These are phyloP conservation scores for Karalla daura DNA, from an alignment of 2,797 vertebrate species.

Conservation along the genomic window DNA sequence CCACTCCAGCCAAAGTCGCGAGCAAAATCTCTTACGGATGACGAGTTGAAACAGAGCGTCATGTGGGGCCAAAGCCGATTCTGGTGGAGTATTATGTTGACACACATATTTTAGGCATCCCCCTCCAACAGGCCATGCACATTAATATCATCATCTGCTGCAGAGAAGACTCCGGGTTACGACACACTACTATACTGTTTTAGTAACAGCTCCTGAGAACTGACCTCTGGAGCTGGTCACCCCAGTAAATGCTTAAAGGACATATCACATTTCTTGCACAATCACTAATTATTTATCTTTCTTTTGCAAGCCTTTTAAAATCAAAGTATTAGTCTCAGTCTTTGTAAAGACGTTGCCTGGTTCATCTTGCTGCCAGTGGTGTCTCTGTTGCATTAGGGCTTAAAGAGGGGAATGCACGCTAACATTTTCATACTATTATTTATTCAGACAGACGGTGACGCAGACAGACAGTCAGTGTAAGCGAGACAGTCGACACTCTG, in stretches of 20 bases:
- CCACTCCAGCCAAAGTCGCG: slow-evolving; percentile 28
- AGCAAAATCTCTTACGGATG: slow-evolving; percentile 34
- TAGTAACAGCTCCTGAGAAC: background rate
- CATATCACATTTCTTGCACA: background rate
- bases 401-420: background rate
- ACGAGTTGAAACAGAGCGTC: slow-evolving; percentile 19
- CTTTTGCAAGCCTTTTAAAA: background rate
- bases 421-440: slow-evolving; percentile 17
- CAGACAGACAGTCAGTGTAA: slow-evolving; percentile 27
- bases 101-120: background rate
- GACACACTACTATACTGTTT: background rate
- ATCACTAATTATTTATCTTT: background rate
- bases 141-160: background rate
- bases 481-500: slow-evolving; percentile 28
- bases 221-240: too few species aligned
- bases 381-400: slow-evolving; percentile 1
- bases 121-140: background rate
- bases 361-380: background rate
- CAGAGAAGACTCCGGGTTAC: background rate
- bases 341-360: background rate
- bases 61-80: slow-evolving; percentile 10
- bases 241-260: background rate
- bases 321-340: background rate
- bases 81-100: background rate
- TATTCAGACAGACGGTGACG: slow-evolving; percentile 34